Evolutionary conservation across 2,797 vertebrate species (phyloP).

Genomic region (Thalassophryne amazonica): DNA sequence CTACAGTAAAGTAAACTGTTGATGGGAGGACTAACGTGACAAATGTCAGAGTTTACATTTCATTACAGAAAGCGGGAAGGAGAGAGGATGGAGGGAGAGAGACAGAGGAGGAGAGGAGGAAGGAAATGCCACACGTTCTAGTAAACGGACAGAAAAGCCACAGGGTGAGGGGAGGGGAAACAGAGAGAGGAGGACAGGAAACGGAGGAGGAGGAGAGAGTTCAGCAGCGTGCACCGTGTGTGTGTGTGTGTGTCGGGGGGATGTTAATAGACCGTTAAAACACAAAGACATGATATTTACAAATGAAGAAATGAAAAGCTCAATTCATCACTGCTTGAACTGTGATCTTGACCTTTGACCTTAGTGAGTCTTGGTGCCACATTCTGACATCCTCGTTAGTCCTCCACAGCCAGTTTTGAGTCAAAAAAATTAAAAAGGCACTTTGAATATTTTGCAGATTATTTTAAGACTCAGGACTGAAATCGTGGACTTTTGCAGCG

Average conservation of each 20-base stretch:
- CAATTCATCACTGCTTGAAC: slow-evolving; percentile 53
- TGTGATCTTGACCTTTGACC: slow-evolving; percentile 61
- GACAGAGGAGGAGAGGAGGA: slow-evolving; percentile 9
- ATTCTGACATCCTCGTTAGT: slow-evolving; percentile 39
- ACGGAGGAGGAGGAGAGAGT: slow-evolving; percentile 15
- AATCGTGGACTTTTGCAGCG: no score
- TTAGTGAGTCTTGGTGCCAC: no score
- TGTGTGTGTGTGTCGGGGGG: no score
- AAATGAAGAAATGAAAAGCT: slow-evolving; percentile 48
- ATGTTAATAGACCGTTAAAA: slow-evolving; percentile 18
- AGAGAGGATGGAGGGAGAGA: slow-evolving; percentile 13
- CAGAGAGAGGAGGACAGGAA: slow-evolving; percentile 43
- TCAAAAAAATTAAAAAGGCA: no score
- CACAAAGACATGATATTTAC: slow-evolving; percentile 32
- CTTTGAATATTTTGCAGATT: no score
- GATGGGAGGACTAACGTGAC: slow-evolving; percentile 55
- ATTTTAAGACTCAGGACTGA: no score
- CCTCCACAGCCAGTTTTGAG: not conserved
- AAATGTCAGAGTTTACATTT: slow-evolving; percentile 76
- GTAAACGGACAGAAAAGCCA: slow-evolving; percentile 68
- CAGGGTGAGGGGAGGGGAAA: slow-evolving; percentile 34
- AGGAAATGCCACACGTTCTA: slow-evolving; percentile 75
- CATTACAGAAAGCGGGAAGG: slow-evolving; percentile 47
- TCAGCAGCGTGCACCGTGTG: not conserved
- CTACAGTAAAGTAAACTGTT: slow-evolving; percentile 41